A percentile compares a stretch with the other conserved stretches of the same genome.
Conservation (phyloP, 1,140 invertebrate genomes). For the Drosophila virilis region DNA sequence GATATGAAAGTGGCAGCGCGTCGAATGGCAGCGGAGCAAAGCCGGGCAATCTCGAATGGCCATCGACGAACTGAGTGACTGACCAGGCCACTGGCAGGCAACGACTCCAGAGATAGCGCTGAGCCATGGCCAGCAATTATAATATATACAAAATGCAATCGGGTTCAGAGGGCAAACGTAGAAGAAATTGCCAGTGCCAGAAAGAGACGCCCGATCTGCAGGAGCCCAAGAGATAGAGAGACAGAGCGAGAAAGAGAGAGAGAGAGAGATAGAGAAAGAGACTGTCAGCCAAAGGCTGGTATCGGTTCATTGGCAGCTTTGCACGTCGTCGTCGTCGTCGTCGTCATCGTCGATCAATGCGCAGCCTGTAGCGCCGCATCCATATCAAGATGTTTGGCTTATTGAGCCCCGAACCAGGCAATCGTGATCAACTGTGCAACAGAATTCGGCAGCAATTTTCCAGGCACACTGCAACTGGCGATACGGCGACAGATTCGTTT, state of each 20-base stretch:
- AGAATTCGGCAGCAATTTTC: slow-evolving; percentile 68
- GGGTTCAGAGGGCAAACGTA: slow-evolving; percentile 50
- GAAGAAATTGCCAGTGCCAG: slow-evolving; percentile 22
- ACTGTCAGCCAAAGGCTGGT: slow-evolving; percentile 38
- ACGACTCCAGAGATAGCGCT: slow-evolving; percentile 8
- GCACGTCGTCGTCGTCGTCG: slow-evolving; percentile 56
- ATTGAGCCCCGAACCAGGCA: slow-evolving; percentile 44
- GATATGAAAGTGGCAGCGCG: slow-evolving; percentile 38
- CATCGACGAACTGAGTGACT: slow-evolving; percentile 39
- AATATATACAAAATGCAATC: slow-evolving; percentile 47
- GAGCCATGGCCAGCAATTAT: slow-evolving; percentile 42
- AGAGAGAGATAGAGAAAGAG: neutral
- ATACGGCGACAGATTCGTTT: slow-evolving; percentile 80
- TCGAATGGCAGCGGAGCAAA: slow-evolving; percentile 31
- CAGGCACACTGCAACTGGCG: slow-evolving; percentile 30
- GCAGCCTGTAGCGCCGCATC: slow-evolving; percentile 72
- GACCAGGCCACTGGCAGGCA: slow-evolving; percentile 22
- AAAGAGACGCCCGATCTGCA: neutral
- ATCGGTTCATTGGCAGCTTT: slow-evolving; percentile 79
- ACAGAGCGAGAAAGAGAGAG: neutral
- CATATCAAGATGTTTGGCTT: slow-evolving; percentile 68
- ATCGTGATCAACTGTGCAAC: slow-evolving; percentile 68
- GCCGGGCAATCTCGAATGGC: slow-evolving; percentile 28
- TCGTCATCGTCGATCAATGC: slow-evolving; percentile 71
- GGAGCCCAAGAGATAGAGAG: neutral